Base-by-base conservation (phyloP, 2,888 invertebrate genomes). In the Eupithecia exiguata region DNA sequence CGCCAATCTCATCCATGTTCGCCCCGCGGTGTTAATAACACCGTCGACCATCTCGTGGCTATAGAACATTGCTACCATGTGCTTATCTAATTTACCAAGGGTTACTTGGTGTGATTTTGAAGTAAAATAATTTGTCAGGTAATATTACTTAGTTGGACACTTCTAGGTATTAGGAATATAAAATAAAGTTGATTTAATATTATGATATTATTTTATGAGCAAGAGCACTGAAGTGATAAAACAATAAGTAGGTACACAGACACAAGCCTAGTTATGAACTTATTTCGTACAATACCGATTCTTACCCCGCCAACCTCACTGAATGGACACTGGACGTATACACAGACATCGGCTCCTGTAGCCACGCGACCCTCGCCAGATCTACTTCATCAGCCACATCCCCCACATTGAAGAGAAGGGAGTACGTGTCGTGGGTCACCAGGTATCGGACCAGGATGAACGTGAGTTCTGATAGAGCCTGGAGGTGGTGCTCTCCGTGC, bases 361-460 rank as follows among this genome's bases (percentile, higher is more conserved):
- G 71, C 18, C 84, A 78, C 1, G 80, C 36, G 0, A 89, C 74
- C 18, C 71, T 77, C 5, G 80, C 75, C 18, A 96, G 87, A 79
- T 95, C 90, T 2, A 95, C 87, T 0, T 81, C 78, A 78, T 94
- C 91, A 38, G 85, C 75, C 6, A 73, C 80, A 1, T 86, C 82
- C 0, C 94, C 94, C 61, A 96, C 93, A 86, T 96, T 96, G 76
- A 95, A 89, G 10, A 96, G 82, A 25, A 95, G 86, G 0, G 91
- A 89, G 78, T 87, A 88, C 0, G 88, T 85, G 74, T 90, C 88
- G 74, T 86, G 81, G 2, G 88, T 88, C 43, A 77, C 70, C 16
- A 92, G 84, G 71, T 88, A 79, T 1, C 92, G 84, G 53, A 89
- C 84, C 18, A 92, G 77, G 18, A 86, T 69, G 43, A 92, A 72